Conservation (phyloP, 2,888 invertebrate species). For the Smittia sp. region DNA sequence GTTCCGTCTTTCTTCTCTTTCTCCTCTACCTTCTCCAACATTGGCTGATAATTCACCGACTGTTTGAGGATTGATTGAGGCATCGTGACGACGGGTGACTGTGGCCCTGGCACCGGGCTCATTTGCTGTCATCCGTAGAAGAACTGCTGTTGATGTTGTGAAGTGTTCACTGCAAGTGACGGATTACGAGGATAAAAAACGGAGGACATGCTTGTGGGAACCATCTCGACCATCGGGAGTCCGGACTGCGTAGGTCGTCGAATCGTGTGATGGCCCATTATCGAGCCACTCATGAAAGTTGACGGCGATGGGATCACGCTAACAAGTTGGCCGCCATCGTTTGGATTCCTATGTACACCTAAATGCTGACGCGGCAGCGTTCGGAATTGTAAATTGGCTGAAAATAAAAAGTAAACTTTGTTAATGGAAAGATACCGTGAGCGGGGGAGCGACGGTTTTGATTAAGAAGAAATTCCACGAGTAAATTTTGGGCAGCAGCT, state of each 20-base stretch:
- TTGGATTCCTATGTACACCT: conserved; percentile 26
- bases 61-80: conserved; percentile 35
- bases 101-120: not conserved
- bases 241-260: conserved; percentile 26
- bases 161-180: conserved; percentile 15
- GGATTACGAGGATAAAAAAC: conserved; percentile 11
- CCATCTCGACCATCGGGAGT: not conserved
- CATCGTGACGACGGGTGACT: conserved; percentile 32
- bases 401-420: not conserved
- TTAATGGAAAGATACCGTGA: not conserved
- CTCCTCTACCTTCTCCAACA: not conserved
- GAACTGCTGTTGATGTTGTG: conserved; percentile 33
- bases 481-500: too few species aligned
- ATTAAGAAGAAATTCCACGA: too few species aligned
- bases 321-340: conserved; percentile 26
- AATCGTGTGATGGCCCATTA: conserved; percentile 38
- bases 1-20: conserved; percentile 13
- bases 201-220: conserved; percentile 10
- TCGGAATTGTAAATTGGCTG: conserved; percentile 39
- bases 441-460: too few species aligned
- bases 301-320: conserved; percentile 37
- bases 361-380: conserved; percentile 37
- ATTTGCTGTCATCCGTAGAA: conserved; percentile 39
- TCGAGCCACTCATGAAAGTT: conserved; percentile 27
- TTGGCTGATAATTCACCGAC: conserved; percentile 25